These are phyloP conservation scores for Tyrophagus putrescentiae DNA, from an alignment of 1,140 invertebrate genomes.

Conservation along the genomic window DNA sequence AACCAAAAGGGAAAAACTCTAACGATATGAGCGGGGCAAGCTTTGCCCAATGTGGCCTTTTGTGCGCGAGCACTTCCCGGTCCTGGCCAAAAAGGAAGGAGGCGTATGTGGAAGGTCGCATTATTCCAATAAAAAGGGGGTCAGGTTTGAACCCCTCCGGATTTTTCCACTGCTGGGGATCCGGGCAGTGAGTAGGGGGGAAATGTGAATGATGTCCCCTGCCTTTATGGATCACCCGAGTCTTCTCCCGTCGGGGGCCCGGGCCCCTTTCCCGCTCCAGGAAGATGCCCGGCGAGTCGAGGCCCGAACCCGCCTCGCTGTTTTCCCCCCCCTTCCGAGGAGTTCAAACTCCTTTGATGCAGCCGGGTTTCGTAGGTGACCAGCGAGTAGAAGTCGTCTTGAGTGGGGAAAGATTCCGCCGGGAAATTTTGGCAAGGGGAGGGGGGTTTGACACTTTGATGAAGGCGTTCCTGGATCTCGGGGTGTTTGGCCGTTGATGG, in stretches of 20 bases:
- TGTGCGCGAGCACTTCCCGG: constrained; percentile 17
- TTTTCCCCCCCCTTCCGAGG: neutral
- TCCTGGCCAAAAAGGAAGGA: constrained; percentile 16
- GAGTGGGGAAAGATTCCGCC: too few relatives aligned
- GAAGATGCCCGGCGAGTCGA: neutral
- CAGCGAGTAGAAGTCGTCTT: too few relatives aligned
- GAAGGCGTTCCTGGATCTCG: constrained; percentile 36
- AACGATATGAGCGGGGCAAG: neutral
- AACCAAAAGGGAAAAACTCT: neutral
- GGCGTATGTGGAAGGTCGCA: neutral
- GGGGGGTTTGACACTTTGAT: too few relatives aligned
- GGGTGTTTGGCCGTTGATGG: constrained; percentile 40
- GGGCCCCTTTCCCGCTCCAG: neutral
- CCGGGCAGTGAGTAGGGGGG: too few relatives aligned
- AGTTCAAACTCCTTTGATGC: neutral
- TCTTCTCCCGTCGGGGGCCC: neutral
- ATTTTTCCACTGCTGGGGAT: neutral
- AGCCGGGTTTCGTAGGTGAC: neutral
- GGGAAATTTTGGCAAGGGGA: too few relatives aligned
- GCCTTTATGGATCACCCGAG: neutral
- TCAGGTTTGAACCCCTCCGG: constrained; percentile 20
- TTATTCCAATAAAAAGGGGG: constrained; percentile 13
- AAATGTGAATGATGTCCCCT: neutral
- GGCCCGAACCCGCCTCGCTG: neutral
- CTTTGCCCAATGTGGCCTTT: constrained; percentile 20